Evolutionary conservation across 2,888 invertebrate genomes (phyloP).

Genomic region (Drosophila sordidapex): DNA sequence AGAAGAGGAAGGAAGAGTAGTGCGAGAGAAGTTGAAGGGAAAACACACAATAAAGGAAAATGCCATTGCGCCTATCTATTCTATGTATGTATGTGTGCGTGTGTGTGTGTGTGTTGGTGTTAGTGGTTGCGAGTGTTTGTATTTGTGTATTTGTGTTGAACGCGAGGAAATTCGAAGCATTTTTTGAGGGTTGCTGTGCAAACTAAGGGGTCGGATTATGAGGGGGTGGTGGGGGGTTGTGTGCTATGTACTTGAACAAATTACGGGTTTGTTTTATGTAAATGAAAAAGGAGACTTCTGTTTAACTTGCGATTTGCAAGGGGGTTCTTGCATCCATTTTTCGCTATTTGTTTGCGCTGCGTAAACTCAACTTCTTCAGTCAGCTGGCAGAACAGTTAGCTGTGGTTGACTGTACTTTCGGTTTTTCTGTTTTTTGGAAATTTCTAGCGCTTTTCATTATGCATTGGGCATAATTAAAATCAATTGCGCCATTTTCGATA

Average conservation of each 20-base stretch:
- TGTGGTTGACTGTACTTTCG: slow-evolving; percentile 11
- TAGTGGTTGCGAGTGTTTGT: slow-evolving; percentile 49
- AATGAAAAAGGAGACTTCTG: slow-evolving; percentile 52
- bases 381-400: background rate
- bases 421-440: background rate
- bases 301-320: slow-evolving; percentile 46
- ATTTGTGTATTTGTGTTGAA: slow-evolving; percentile 1
- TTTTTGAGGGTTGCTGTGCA: slow-evolving; percentile 66
- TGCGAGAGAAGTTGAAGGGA: slow-evolving; percentile 13
- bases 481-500: slow-evolving; percentile 37
- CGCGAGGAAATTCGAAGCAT: slow-evolving; percentile 38
- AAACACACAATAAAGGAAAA: slow-evolving; percentile 60
- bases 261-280: slow-evolving; percentile 58
- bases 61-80: slow-evolving; percentile 29
- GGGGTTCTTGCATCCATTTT: slow-evolving; percentile 2
- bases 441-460: background rate
- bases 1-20: slow-evolving; percentile 12
- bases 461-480: background rate
- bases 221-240: slow-evolving; percentile 7
- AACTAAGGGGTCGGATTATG: slow-evolving; percentile 16
- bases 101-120: slow-evolving; percentile 20
- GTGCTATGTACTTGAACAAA: slow-evolving; percentile 55
- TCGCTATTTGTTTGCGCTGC: slow-evolving; percentile 15
- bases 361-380: background rate
- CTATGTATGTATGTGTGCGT: slow-evolving; percentile 8